phyloP scores from a whole-genome alignment of 2,113 vertebrate genomes.

The Dipodomys stephensi region DNA sequence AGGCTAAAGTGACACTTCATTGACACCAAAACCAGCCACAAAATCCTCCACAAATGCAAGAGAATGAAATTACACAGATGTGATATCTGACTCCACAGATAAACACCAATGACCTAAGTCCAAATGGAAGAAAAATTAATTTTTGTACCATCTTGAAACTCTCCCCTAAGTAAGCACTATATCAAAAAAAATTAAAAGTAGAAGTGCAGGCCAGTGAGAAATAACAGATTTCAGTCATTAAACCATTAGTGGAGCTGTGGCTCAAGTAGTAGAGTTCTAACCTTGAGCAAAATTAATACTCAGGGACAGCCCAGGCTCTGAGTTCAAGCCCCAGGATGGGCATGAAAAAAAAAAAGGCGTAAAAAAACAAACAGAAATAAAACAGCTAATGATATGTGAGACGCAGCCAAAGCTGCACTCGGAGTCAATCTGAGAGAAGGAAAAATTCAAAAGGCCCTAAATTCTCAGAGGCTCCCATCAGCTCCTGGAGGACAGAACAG shows the following conservation, averaged over 20 bases:
- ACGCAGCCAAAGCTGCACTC: not conserved
- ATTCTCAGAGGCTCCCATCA: no score
- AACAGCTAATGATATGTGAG: not conserved
- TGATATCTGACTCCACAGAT: not conserved
- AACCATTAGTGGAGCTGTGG: no score
- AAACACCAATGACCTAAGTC: not conserved
- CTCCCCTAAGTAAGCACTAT: not conserved
- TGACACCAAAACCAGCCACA: no score
- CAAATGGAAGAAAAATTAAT: not conserved
- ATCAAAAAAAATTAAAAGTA: slow-evolving; percentile 44
- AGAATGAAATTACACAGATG: not conserved
- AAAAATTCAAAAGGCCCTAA: not conserved
- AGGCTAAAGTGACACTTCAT: not conserved
- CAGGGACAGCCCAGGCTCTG: no score
- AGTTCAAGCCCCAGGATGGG: no score
- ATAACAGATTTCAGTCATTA: not conserved
- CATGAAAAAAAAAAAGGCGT: not conserved
- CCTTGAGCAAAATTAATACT: no score
- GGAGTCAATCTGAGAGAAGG: not conserved
- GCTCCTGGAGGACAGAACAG: no score
- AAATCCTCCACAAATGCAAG: not conserved
- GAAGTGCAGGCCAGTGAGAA: slow-evolving; percentile 23
- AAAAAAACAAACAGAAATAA: not conserved
- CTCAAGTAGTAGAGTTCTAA: no score
- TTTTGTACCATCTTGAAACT: not conserved